Evolutionary conservation across 2,797 vertebrate genomes (phyloP), one percentile per base, ranked within the genome.

Genomic region (Leptodactylus fallax): DNA sequence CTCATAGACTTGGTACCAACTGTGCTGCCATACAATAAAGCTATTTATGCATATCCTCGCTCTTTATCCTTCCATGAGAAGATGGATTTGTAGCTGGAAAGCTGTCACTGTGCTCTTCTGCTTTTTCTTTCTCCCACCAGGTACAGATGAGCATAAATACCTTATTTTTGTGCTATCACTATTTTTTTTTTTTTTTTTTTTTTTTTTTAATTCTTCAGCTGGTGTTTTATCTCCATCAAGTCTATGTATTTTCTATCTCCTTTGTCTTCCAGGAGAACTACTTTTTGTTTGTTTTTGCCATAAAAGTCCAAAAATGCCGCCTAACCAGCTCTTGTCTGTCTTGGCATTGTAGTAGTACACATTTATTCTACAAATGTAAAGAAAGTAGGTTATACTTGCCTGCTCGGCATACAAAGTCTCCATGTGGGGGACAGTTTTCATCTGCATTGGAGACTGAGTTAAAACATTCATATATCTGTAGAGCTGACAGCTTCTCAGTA

Each of bases 1-100:
- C 91, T 92, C 90, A 90, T 88, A 87, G 78, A 90, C 25, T 88
- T 67, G 79, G 69, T 92, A 87, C 85, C 45, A 5, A 21, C 1
- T 88, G 80, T 79, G 83, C 92, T 92, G 90, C 92, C 90, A 90
- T 91, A 87, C 87, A 89, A 89, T 83, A 83, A 92, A 63, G 17
- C 86, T 90, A 11, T 92, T 92, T 91, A 85, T 91, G 89, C 87
- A 17, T 81, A 65, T 90, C 78, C 87, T 87, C 85, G 65, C 72
- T 82, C 79, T 83, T 79, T 86, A 86, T 86, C 23, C 83, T 91
- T 85, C n/a, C 81, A 87, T 88, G 88, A 74, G 87, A 84, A 85
- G 88, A 89, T 89, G 58, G 87, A 74, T 89, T 79, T 7, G 0
- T 77, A 58, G 86, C 0, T 86, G 6, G 85, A 53, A 88, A 90